Conservation (phyloP, 2,888 invertebrate genomes). For the Idaea straminata region DNA sequence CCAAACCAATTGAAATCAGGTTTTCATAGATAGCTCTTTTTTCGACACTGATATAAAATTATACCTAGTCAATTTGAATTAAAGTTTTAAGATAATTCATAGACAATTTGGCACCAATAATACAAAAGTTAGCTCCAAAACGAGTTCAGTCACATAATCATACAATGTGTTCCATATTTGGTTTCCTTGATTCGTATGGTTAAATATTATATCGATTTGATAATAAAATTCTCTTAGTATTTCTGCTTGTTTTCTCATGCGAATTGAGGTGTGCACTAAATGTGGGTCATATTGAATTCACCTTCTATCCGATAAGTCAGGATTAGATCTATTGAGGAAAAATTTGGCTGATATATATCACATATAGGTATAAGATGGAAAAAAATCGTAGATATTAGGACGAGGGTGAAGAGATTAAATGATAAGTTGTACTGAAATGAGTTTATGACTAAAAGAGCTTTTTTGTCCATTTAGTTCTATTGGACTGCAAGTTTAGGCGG, state of each 20-base stretch:
- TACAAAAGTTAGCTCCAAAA: no score
- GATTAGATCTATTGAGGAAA: neutral
- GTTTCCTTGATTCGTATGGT: no score
- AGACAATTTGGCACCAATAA: no score
- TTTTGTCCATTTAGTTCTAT: no score
- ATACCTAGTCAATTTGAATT: no score
- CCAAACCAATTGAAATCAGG: no score
- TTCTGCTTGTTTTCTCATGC: neutral
- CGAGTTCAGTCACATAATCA: no score
- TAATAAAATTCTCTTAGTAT: neutral
- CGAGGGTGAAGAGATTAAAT: neutral
- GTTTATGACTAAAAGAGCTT: neutral
- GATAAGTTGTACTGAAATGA: neutral
- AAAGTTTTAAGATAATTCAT: no score
- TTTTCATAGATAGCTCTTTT: no score
- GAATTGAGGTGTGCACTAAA: neutral
- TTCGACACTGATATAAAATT: no score
- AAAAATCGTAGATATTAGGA: neutral
- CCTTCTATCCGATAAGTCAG: neutral
- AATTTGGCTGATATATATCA: neutral
- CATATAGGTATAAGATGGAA: neutral
- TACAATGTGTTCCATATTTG: no score
- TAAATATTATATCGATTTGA: neutral
- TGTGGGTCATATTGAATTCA: neutral
- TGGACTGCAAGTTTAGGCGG: no score